These are phyloP conservation scores for Abrostola triplasia DNA, from an alignment of 2,888 invertebrate species.

Conservation along the genomic window DNA sequence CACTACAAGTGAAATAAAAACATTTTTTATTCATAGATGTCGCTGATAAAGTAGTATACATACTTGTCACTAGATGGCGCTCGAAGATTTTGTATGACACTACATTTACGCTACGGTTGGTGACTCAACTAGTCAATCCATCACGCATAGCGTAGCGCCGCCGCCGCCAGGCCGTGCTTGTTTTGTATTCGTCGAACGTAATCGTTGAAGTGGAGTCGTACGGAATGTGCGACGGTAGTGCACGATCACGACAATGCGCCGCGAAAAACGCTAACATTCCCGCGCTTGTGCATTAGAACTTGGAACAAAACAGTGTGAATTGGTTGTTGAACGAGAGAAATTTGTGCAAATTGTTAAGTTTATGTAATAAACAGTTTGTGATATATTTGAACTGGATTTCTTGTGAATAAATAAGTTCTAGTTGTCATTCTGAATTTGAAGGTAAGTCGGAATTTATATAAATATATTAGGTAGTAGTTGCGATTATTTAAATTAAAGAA, in stretches of 20 bases:
- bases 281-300: constrained; percentile 74
- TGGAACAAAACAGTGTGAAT: constrained; percentile 80
- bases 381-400: constrained; percentile 69
- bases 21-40: constrained; percentile 47
- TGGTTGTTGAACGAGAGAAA: constrained; percentile 68
- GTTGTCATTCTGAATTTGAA: constrained; percentile 53
- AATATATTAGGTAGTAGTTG: background rate
- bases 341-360: constrained; percentile 70
- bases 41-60: constrained; percentile 22
- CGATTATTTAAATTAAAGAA: background rate
- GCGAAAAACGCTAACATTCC: constrained; percentile 78
- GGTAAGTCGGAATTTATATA: constrained; percentile 65
- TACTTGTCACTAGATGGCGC: constrained; percentile 62
- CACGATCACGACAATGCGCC: constrained; percentile 74
- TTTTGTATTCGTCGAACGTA: constrained; percentile 84
- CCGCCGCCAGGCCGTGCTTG: constrained; percentile 40
- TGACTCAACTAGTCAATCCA: constrained; percentile 55
- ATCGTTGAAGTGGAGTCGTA: constrained; percentile 74
- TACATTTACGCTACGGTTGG: constrained; percentile 9
- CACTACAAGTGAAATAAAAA: background rate
- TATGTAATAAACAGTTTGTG: constrained; percentile 73
- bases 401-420: constrained; percentile 43
- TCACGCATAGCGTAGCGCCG: constrained; percentile 43
- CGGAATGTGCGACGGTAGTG: constrained; percentile 73
- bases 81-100: constrained; percentile 11